Conservation (phyloP, 2,888 invertebrate species). For the Pasiphila rectangulata region DNA sequence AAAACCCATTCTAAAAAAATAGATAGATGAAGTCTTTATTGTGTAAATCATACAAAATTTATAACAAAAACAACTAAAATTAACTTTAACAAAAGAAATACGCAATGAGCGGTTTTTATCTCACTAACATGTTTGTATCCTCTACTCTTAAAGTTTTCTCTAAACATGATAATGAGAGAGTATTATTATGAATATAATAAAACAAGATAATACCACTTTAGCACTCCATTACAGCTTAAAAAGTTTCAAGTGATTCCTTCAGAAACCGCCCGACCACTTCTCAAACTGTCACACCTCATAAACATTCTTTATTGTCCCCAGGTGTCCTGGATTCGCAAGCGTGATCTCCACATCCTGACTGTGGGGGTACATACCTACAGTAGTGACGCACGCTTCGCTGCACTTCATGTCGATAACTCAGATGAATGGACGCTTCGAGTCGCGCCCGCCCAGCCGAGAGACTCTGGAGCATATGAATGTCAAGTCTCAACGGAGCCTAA, state of each 20-base stretch:
- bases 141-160: no score
- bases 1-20: no score
- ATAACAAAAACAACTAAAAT: no score
- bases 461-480: conserved; percentile 95
- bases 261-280: not conserved
- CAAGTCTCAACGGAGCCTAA: conserved; percentile 96
- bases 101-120: no score
- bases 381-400: conserved; percentile 84
- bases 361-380: conserved; percentile 85
- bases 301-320: conserved; percentile 52
- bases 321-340: conserved; percentile 94
- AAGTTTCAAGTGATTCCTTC: not conserved
- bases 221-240: no score
- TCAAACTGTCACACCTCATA: conserved; percentile 4
- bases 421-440: conserved; percentile 83
- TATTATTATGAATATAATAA: no score
- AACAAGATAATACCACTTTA: no score
- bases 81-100: no score
- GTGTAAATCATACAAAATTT: no score
- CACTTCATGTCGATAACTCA: conserved; percentile 83
- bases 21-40: no score
- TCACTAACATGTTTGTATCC: no score
- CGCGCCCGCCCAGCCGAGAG: conserved; percentile 85
- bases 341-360: conserved; percentile 88
- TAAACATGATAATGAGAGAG: no score